Evolutionary conservation across 2,113 vertebrate species (phyloP).

Genomic region (Zapornia atra): DNA sequence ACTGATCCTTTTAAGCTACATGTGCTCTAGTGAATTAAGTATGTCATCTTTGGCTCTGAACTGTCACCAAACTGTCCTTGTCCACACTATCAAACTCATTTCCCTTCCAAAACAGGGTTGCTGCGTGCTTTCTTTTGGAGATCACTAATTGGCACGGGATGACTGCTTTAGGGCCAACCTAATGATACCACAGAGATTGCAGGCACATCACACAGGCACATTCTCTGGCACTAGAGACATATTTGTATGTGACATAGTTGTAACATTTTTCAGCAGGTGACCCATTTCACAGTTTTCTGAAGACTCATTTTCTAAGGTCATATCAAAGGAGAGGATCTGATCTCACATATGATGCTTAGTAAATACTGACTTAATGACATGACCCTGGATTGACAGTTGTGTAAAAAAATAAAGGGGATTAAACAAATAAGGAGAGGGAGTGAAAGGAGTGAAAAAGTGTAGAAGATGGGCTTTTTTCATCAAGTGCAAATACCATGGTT

Average conservation of each 20-base stretch:
- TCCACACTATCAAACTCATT: not conserved
- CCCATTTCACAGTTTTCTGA: not conserved
- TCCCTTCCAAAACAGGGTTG: not conserved
- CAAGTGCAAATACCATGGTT: not conserved
- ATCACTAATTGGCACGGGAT: not conserved
- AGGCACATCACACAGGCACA: not conserved
- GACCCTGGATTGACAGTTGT: not conserved
- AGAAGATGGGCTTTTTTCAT: not conserved
- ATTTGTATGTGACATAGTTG: not conserved
- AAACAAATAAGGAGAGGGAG: not conserved
- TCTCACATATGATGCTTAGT: not conserved
- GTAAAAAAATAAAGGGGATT: not conserved
- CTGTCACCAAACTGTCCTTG: not conserved
- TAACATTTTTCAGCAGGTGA: not conserved
- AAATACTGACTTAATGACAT: not conserved
- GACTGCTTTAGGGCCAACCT: not conserved
- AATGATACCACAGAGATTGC: not conserved
- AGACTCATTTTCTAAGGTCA: not conserved
- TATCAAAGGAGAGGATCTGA: not conserved
- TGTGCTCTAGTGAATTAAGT: not conserved
- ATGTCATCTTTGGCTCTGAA: not conserved
- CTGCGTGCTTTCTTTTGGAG: not conserved
- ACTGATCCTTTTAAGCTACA: not conserved
- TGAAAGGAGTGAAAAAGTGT: not conserved
- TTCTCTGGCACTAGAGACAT: not conserved